Evolutionary conservation across 2,888 invertebrate species (phyloP).

Genomic region (Metopia argyrocephala): DNA sequence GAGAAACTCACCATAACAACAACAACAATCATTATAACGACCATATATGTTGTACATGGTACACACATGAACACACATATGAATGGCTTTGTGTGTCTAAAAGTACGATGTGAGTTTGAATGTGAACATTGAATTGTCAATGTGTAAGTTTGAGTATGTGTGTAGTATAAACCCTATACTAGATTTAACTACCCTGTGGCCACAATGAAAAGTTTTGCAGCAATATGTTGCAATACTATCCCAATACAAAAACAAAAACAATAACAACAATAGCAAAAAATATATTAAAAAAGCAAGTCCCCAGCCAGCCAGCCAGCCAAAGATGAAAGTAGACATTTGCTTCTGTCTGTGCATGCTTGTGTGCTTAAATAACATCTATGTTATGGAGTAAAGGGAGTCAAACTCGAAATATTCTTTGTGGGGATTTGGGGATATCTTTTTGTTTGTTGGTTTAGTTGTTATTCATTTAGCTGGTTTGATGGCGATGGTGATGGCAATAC

Average conservation of each 20-base stretch:
- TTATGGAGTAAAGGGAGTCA: conserved; percentile 31
- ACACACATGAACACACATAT: not conserved
- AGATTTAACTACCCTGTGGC: conserved; percentile 65
- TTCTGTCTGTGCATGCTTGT: conserved; percentile 26
- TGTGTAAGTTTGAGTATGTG: conserved; percentile 17
- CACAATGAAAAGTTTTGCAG: conserved; percentile 65
- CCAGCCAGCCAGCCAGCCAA: conserved; percentile 45
- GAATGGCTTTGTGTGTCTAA: not conserved
- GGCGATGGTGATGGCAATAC: not conserved
- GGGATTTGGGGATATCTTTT: not conserved
- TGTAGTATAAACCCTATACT: conserved; percentile 58
- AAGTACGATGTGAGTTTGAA: not conserved
- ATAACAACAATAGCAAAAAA: conserved; percentile 22
- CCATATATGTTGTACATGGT: conserved; percentile 2
- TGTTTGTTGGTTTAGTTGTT: conserved; percentile 33
- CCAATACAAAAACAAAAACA: conserved; percentile 44
- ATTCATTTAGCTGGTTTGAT: conserved; percentile 39
- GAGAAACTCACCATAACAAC: conserved; percentile 45
- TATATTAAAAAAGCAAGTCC: conserved; percentile 58
- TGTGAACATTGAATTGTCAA: conserved; percentile 2
- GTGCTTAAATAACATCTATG: conserved; percentile 52
- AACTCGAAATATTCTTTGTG: not conserved
- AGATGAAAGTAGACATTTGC: conserved; percentile 60
- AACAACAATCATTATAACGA: conserved; percentile 45
- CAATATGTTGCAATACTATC: conserved; percentile 66